Percentiles rank a stretch among this genome's conserved stretches.
Conservation (phyloP, 2,113 vertebrate species). For the Apodemus speciosus region DNA sequence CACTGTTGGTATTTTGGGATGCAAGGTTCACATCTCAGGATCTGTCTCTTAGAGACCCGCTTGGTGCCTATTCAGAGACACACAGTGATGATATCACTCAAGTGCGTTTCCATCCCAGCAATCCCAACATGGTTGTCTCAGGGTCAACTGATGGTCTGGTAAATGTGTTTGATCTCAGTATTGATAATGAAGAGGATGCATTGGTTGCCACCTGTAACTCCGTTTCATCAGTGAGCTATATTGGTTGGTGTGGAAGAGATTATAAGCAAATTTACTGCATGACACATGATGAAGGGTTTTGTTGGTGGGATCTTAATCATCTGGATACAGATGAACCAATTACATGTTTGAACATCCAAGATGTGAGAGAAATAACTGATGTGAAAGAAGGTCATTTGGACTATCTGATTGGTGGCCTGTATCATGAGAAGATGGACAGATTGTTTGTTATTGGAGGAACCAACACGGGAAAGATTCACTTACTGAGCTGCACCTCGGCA, state of each 20-base stretch:
- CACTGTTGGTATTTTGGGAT: slow-evolving; percentile 96
- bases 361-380: slow-evolving; percentile 84
- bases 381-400: slow-evolving; percentile 79
- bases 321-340: slow-evolving; percentile 90
- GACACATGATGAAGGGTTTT: slow-evolving; percentile 93
- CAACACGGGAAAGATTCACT: slow-evolving; percentile 86
- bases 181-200: slow-evolving; percentile 92
- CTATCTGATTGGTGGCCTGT: slow-evolving; percentile 92
- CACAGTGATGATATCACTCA: slow-evolving; percentile 96
- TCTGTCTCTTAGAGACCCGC: slow-evolving; percentile 76
- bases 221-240: slow-evolving; percentile 88
- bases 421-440: slow-evolving; percentile 86
- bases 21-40: slow-evolving; percentile 82
- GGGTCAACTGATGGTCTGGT: slow-evolving; percentile 95
- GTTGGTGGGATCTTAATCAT: slow-evolving; percentile 92
- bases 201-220: slow-evolving; percentile 93
- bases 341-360: slow-evolving; percentile 84
- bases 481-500: slow-evolving; percentile 85
- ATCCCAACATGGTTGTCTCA: slow-evolving; percentile 88
- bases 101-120: slow-evolving; percentile 91
- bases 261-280: slow-evolving; percentile 90
- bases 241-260: slow-evolving; percentile 90
- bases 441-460: slow-evolving; percentile 91
- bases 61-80: slow-evolving; percentile 96
- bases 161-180: slow-evolving; percentile 94